Conservation (phyloP, 1,140 invertebrate genomes). For the Trissolcus basalis region DNA sequence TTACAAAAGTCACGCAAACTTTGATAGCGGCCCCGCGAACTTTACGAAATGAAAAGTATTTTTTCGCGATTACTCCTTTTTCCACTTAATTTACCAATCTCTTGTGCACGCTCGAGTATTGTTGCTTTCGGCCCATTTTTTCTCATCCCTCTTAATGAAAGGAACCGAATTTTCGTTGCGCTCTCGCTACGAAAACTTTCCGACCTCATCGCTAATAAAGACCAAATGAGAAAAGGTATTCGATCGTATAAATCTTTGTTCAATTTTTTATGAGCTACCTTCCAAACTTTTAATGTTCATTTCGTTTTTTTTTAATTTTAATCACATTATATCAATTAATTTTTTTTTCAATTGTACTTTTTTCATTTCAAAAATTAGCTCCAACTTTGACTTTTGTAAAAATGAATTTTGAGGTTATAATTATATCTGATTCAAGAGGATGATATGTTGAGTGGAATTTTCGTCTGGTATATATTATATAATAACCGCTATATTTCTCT, state of each 20-base stretch:
- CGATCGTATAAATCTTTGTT: conserved; percentile 33
- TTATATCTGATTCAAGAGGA: too few species aligned
- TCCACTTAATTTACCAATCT: conserved; percentile 56
- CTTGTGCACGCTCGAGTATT: conserved; percentile 46
- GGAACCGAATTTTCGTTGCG: conserved; percentile 25
- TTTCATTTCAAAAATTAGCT: too few species aligned
- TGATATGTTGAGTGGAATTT: too few species aligned
- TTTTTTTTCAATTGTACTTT: too few species aligned
- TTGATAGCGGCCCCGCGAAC: conserved; percentile 43
- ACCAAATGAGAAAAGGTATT: conserved; percentile 28
- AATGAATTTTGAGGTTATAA: too few species aligned
- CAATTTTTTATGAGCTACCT: conserved; percentile 12
- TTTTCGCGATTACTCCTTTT: conserved; percentile 56
- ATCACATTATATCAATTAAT: too few species aligned
- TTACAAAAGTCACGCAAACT: conserved; percentile 57
- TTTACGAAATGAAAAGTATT: conserved; percentile 59
- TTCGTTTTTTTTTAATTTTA: not conserved
- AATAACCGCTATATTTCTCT: too few species aligned
- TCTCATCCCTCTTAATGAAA: conserved; percentile 39
- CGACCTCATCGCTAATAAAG: conserved; percentile 21
- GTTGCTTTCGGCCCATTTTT: conserved; percentile 30
- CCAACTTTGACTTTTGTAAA: too few species aligned
- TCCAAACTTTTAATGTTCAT: too few species aligned
- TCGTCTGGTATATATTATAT: too few species aligned
- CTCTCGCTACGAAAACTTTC: conserved; percentile 15